Percentiles rank a stretch among this genome's conserved stretches.
Evolutionary conservation across 2,113 vertebrate species (phyloP).

Genomic region (Phrynosoma platyrhinos): DNA sequence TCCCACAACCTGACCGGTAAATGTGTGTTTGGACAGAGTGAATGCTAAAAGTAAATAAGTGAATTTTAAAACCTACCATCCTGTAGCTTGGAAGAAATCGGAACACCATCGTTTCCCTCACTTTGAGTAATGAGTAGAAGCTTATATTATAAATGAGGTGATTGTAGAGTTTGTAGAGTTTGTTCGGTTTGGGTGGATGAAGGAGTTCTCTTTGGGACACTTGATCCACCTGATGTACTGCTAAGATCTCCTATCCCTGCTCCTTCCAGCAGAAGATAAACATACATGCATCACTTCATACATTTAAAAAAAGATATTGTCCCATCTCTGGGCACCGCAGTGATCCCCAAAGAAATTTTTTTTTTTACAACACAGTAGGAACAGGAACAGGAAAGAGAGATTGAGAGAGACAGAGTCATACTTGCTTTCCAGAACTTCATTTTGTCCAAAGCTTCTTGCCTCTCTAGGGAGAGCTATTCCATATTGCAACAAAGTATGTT

Average conservation of each 20-base stretch:
- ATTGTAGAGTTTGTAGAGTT: background rate
- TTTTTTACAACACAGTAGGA: background rate
- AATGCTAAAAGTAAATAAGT: background rate
- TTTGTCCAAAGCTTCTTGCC: background rate
- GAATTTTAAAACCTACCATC: background rate
- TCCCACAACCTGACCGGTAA: background rate
- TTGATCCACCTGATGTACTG: background rate
- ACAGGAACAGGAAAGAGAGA: background rate
- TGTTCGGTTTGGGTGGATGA: background rate
- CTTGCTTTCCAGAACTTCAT: background rate
- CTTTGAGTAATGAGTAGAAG: background rate
- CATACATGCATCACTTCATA: background rate
- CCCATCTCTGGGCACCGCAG: background rate
- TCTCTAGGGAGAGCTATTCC: background rate
- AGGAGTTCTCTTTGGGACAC: slow-evolving; percentile 1
- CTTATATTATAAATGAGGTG: background rate
- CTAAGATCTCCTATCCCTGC: background rate
- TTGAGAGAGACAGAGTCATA: no score
- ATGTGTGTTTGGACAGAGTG: background rate
- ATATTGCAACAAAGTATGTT: background rate
- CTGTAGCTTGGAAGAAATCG: background rate
- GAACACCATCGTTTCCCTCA: background rate
- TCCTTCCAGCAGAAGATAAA: background rate
- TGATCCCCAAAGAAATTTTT: background rate
- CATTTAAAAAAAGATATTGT: background rate